Conservation (phyloP, 2,113 vertebrate genomes). For the Caloenas nicobarica region DNA sequence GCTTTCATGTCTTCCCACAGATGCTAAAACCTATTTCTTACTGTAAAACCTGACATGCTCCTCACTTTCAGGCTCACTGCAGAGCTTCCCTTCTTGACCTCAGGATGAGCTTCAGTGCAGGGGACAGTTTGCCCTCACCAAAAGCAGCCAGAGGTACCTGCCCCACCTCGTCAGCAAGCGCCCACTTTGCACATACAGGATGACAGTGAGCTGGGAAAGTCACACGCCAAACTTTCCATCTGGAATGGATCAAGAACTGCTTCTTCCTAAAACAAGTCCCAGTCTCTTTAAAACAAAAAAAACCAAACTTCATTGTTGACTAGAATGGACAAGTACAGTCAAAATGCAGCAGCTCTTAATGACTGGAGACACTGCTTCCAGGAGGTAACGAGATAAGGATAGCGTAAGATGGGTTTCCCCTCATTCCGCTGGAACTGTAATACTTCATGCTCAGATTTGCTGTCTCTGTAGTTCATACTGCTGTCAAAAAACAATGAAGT, state of each 20-base stretch:
- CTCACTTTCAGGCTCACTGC: neutral
- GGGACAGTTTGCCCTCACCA: neutral
- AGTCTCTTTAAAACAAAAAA: neutral
- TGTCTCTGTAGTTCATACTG: neutral
- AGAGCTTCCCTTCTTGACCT: neutral
- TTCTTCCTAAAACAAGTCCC: neutral
- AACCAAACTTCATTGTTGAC: neutral
- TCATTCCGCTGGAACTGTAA: neutral
- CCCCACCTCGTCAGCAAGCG: rapidly evolving
- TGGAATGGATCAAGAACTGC: neutral
- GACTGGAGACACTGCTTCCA: neutral
- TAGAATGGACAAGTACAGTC: neutral
- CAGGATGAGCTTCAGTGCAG: neutral
- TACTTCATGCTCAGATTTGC: neutral
- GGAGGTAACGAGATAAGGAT: neutral
- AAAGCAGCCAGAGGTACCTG: neutral
- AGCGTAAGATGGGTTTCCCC: neutral
- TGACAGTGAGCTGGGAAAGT: neutral
- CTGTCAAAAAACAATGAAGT: neutral
- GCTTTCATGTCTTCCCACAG: neutral
- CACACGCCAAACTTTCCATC: neutral
- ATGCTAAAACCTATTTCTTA: neutral
- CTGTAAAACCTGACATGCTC: neutral
- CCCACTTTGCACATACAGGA: rapidly evolving
- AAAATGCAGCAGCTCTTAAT: neutral